Base-by-base conservation (phyloP, 2,888 invertebrate genomes). In the Agrotis exclamationis region DNA sequence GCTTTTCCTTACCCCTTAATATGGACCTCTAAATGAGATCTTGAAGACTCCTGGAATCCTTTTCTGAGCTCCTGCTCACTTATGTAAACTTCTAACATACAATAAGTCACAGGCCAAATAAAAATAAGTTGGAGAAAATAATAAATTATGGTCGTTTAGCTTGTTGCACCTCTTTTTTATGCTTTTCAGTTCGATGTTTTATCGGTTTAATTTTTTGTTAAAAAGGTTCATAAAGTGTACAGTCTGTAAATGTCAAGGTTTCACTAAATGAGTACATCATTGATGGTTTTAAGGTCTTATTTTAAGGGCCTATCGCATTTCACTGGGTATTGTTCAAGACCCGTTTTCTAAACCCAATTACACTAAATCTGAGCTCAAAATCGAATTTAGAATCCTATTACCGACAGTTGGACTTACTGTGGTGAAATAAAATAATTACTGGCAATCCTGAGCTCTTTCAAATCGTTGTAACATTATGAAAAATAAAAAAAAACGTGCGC, bases 61-160 rank as follows among this genome's bases (percentile, higher is more conserved):
- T 48, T 63, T 53, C 20, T 45, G n/a, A 1, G 22, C 22, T 44
- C 48, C 1, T n/a, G n/a, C 9, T 6, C 45, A 50, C 53, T 48
- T 71, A 64, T 51, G 11, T 70, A 22, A 70, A 63, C 22, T 63
- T 54, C 22, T 51, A 39, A 58, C n/a, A 51, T 18, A 75, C 11
- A 44, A n/a, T 14, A 63, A 60, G 20, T 20, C 59, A 24, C n/a
- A 64, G 13, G n/a, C 1, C 2, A 51, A 47, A 60, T 60, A 64
- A 59, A 71, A 59, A 16, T n/a, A 18, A 45, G 18, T 20, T 24
- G 9, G 20, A 56, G 63, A 60, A 56, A 60, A 51, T 69, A 16
- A 64, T 51, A 64, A 72, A 70, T 18, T 16, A 20, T 33, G 18
- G 44, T 57, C 9, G 13, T 65, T 73, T 6, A 33, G 51, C 28